phyloP scores from a whole-genome alignment of 1,140 invertebrate genomes.

The Papilio glaucus region DNA sequence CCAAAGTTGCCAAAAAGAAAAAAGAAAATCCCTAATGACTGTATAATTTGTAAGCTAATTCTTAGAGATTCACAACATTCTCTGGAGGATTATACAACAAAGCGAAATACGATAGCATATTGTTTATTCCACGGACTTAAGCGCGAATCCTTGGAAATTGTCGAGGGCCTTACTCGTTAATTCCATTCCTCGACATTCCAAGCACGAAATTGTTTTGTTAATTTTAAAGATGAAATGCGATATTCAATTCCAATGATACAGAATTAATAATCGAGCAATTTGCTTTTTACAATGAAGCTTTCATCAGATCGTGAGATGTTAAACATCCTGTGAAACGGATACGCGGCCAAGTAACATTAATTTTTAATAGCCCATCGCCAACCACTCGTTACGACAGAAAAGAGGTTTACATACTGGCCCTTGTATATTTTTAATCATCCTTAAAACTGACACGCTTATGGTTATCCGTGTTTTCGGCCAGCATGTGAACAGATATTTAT shows the following conservation, averaged over 20 bases:
- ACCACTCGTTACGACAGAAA: constrained; percentile 22
- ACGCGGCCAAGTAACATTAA: constrained; percentile 20
- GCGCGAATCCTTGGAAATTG: constrained; percentile 25
- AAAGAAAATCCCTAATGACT: too few species aligned
- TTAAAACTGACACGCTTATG: constrained; percentile 18
- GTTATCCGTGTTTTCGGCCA: constrained; percentile 9
- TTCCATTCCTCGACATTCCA: not conserved
- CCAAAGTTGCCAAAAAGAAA: too few species aligned
- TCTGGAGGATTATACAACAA: not conserved
- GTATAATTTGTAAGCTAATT: not conserved
- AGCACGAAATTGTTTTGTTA: constrained; percentile 21
- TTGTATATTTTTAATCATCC: constrained; percentile 20
- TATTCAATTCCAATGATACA: constrained; percentile 8
- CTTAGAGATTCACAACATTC: not conserved
- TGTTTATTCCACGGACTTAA: constrained; percentile 3
- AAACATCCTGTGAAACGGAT: constrained; percentile 19
- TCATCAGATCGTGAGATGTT: constrained; percentile 12
- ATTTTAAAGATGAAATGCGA: constrained; percentile 18
- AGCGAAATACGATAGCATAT: not conserved
- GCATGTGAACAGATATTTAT: constrained; percentile 4
- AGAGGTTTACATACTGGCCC: constrained; percentile 20
- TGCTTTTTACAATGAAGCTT: constrained; percentile 11
- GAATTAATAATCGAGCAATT: constrained; percentile 25
- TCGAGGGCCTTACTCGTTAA: not conserved
- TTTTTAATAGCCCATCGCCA: constrained; percentile 29